Evolutionary conservation across 2,113 vertebrate genomes (phyloP), one percentile per base, ranked within the genome.

Genomic region (Agapornis roseicollis): DNA sequence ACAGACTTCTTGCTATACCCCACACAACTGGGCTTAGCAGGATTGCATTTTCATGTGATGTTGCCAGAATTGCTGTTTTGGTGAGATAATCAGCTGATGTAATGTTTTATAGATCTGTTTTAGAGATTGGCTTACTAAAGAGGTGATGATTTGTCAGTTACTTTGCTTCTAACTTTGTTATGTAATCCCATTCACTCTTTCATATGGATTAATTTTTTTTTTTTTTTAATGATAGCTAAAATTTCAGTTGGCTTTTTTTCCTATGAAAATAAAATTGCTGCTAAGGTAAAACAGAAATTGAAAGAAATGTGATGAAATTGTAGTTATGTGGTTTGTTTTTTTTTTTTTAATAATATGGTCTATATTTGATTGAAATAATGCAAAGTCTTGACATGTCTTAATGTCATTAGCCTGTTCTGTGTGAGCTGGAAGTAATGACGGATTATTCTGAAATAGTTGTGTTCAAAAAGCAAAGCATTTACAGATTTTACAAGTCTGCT

Each of bases 71-170:
- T 87, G 9, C 46, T 89, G 11, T 9, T 87, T 94, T 80, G 28
- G 3, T 89, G 44, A 93, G 37, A 44, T 89, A 84, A 71, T 76
- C 2, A 4, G 44, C 69, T 89, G 53, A 73, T 94, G 31, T 50
- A 80, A 66, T 82, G 63, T 80, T 89, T 73, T 89, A 89, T 63
- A 58, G 63, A 80, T 94, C 37, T 95, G 27, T 87, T 95, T 94
- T 91, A 66, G 63, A 77, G 65, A 65, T 95, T 63, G 66, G 31
- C 11, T 95, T 87, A 58, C 37, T 87, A 46, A 70, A 91, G 53
- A 73, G 27, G 33, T 58, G n/a, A 55, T 88, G 50, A 58, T 85
- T 58, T 94, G 10, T 73, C 73, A 63, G 37, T 91, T 90, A 71
- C 70, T 90, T 93, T 90, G 16, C 46, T 58, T 61, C 49, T 85